Evolutionary conservation across 2,113 vertebrate genomes (phyloP).

Genomic region (Poeciliopsis occidentalis): DNA sequence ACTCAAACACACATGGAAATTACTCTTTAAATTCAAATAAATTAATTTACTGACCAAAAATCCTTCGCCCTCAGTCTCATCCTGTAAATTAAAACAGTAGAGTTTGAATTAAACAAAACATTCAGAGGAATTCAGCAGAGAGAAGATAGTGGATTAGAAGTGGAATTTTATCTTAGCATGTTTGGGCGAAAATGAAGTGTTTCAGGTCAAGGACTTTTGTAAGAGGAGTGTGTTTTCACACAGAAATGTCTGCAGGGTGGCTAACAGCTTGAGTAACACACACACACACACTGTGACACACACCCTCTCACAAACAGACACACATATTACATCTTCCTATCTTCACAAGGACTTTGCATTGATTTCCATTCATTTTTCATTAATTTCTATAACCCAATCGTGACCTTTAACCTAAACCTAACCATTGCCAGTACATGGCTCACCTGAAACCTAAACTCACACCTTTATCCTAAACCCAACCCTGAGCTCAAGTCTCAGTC

Average conservation of each 20-base stretch:
- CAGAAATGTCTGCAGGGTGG: constrained; percentile 37
- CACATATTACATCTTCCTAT: background rate
- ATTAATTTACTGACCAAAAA: background rate
- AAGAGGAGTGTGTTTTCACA: constrained; percentile 23
- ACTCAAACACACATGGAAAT: background rate
- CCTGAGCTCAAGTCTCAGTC: too few species aligned
- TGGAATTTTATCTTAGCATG: constrained; percentile 16
- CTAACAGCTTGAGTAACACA: constrained; percentile 56
- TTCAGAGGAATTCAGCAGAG: background rate
- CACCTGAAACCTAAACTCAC: too few species aligned
- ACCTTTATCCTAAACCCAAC: too few species aligned
- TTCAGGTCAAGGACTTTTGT: constrained; percentile 49
- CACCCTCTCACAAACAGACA: constrained; percentile 17
- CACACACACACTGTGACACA: constrained; percentile 8
- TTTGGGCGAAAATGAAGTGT: constrained; percentile 7
- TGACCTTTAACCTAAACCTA: too few species aligned
- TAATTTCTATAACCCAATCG: too few species aligned
- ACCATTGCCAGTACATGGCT: too few species aligned
- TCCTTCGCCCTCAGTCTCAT: background rate
- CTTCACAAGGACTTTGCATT: too few species aligned
- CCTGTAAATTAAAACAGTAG: background rate
- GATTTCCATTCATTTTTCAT: too few species aligned
- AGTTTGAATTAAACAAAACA: background rate
- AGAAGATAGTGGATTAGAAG: background rate
- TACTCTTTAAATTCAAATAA: background rate